These are phyloP conservation scores for Tiaroga cobitis DNA, from an alignment of 2,797 vertebrate genomes.

Conservation along the genomic window DNA sequence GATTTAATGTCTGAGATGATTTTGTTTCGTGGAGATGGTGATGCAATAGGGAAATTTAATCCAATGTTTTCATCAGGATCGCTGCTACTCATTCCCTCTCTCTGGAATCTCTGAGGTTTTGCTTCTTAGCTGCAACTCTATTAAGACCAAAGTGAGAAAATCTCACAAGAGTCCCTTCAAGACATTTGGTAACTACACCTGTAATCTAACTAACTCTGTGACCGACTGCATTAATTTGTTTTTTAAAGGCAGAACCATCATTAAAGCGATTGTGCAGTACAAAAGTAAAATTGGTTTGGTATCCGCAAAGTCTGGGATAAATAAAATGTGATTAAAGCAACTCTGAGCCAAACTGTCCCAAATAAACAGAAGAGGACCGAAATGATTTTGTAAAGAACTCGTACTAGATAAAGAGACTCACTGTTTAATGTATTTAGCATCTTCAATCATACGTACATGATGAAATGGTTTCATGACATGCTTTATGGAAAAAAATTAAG, in stretches of 20 bases:
- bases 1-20: background rate
- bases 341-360: background rate
- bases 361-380: conserved; percentile 10
- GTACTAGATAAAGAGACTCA: conserved; percentile 22
- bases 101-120: background rate
- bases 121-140: too few relatives aligned
- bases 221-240: conserved; percentile 8
- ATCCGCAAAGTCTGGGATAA: background rate
- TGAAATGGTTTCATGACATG: conserved; percentile 12
- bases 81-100: background rate
- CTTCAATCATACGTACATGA: background rate
- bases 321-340: conserved; percentile 2
- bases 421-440: conserved; percentile 38
- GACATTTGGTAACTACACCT: background rate
- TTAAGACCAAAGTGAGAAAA: background rate
- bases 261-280: background rate
- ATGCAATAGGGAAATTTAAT: conserved; percentile 12
- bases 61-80: background rate
- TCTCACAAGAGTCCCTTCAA: conserved; percentile 18
- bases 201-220: conserved; percentile 26
- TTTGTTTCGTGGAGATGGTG: background rate
- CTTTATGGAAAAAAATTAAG: background rate
- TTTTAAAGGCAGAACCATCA: background rate
- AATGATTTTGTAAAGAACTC: background rate
- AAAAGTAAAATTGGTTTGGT: background rate